Evolutionary conservation across 53 echinoderm and acorn worm species (phyloP), one percentile per base, ranked within the genome.

Genomic region (Temnopleurus reevesii): DNA sequence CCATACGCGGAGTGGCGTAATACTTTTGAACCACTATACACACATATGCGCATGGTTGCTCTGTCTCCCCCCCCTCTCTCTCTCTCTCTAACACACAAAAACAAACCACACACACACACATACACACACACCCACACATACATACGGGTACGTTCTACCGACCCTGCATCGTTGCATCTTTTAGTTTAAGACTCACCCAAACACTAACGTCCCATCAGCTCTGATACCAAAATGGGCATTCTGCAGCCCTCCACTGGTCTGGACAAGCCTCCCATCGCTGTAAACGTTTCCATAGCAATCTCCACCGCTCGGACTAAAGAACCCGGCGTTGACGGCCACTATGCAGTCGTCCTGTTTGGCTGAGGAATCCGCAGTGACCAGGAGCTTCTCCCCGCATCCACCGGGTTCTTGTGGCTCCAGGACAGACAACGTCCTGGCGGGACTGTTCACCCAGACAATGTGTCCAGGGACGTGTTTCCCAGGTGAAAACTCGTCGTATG

Each of bases 221-320:
- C 93, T 86, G 60, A 98, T 98, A 21, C 98, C 98, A 91, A 98
- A 98, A 59, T 98, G 95, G 31, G 98, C 98, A 93, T 98, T 98
- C 84, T 98, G 98, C 43, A 98, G 81, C 2, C 98, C 98, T 41
- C 90, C 91, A 34, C 59, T 91, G 53, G 94, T 92, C 45, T 91
- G 77, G 19, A 96, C 95, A 26, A 92, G 31, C 35, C 93, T 89
- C 3, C 98, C 93, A 56, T 94, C 90, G 65, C 93, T 93, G 59
- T 94, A 92, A 45, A 99, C 89, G 33, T 99, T 99, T 2, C 99
- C 99, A 30, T 92, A 92, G 77, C 99, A 99, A 17, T 94, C 96
- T 1, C 99, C 99, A 0, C 91, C 93, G 58, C 92, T 93, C 0
- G 99, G 94, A 81, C 96, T 96, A 49, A 99, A 99, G 66, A 93